phyloP scores from a whole-genome alignment of 2,797 vertebrate species.

The Aquila chrysaetos region DNA sequence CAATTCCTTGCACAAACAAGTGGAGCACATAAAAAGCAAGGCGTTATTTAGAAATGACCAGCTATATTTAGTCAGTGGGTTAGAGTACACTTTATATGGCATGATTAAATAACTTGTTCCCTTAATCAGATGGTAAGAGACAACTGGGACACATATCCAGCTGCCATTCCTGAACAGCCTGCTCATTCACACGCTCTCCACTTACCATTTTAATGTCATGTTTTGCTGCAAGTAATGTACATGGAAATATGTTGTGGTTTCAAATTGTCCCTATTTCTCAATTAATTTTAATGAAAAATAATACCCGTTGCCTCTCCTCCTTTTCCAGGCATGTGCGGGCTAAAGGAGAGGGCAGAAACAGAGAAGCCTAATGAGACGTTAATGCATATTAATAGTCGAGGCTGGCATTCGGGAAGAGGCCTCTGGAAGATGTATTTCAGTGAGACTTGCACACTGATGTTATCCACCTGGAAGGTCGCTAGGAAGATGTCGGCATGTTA shows the following conservation, averaged over 20 bases:
- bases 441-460: background rate
- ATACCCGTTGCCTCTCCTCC: background rate
- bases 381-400: fast-evolving
- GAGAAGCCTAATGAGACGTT: background rate
- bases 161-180: conserved; percentile 6
- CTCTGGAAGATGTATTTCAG: background rate
- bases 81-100: background rate
- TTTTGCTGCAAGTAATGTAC: background rate
- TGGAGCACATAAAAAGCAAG: background rate
- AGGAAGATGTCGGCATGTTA: background rate
- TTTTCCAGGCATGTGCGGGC: fast-evolving
- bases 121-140: background rate
- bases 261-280: background rate
- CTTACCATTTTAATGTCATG: background rate
- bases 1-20: background rate
- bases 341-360: background rate
- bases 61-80: background rate
- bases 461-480: background rate
- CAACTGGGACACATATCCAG: background rate
- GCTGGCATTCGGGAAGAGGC: background rate
- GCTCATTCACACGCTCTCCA: background rate
- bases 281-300: background rate
- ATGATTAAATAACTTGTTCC: background rate
- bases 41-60: background rate
- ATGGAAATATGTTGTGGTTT: background rate